Base-by-base conservation (phyloP, 2,797 vertebrate species). In the Phyllotis vaccarum region DNA sequence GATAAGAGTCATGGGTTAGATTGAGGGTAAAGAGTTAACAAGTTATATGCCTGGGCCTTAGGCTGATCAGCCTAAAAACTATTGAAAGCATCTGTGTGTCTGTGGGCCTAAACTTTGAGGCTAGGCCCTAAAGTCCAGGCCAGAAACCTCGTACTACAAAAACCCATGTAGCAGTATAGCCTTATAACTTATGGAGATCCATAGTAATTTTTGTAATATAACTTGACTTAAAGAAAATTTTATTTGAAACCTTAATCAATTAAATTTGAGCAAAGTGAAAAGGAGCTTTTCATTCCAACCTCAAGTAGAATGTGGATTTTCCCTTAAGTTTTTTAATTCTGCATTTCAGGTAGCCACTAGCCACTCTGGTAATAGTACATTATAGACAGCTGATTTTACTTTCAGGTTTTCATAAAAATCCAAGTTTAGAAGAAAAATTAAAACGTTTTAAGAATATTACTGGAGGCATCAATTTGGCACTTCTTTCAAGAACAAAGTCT, bases 201-300 rank as follows among this genome's bases (percentile, higher is more conserved):
- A 60, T 6, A 43, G 21, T 74, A 31, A 64, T 87, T 72, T 37
- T 70, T 56, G 40, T 75, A 24, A 82, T 60, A 2, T 58, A 79
- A 75, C 17, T 46, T 58, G 16, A 66, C 58, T 46, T 46, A 95
- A 90, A 95, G 24, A 24, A 78, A 89, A 37, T 9, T 52, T 68
- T 86, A 83, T 93, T 70, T 86, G 66, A n/a, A 93, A 92, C 3
- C 46, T 49, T 49, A 49, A 49, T 68, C 75, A 94, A 93, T 37
- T 56, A 49, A 86, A 82, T 79, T 89, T 56, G 21, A 89, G 62
- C 34, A 92, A 22, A 34, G 0, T 78, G 56, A 86, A 83, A 83
- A 52, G 85, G 16, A 54, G 54, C 22, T 58, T 76, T 90, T 82
- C 72, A 79, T 83, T 92, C 29, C 21, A 46, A 89, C 56, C 17